Conservation (phyloP, 2,888 invertebrate species). For the Schizaphis graminum region DNA sequence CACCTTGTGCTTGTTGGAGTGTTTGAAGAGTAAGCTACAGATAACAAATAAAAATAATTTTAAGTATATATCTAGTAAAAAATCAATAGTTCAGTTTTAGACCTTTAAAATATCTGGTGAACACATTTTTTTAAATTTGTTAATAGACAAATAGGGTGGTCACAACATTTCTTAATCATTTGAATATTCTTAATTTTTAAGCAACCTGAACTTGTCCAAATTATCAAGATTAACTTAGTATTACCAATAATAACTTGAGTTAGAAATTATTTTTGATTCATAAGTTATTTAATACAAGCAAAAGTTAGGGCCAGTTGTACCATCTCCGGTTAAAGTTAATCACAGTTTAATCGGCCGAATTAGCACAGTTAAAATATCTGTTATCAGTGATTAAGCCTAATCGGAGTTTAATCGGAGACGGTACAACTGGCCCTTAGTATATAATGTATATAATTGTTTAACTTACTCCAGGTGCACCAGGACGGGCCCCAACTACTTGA, state of each 20-base stretch:
- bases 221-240: background rate
- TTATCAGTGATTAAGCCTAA: no score
- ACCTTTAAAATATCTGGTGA: background rate
- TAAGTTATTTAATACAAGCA: background rate
- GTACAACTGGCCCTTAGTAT: no score
- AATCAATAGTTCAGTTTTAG: background rate
- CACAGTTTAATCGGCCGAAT: no score
- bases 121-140: background rate
- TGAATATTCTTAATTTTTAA: background rate
- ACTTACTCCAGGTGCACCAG: constrained; percentile 85
- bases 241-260: background rate
- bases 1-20: constrained; percentile 85
- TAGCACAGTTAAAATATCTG: no score
- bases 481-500: constrained; percentile 84
- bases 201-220: background rate
- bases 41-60: constrained; percentile 71
- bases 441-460: constrained; percentile 26
- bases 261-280: background rate
- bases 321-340: no score
- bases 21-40: constrained; percentile 90
- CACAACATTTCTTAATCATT: background rate
- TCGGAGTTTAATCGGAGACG: no score
- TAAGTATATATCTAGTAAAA: background rate
- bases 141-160: background rate
- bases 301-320: no score